Evolutionary conservation across 2,888 invertebrate genomes (phyloP).

Genomic region (Pollenia angustigena): DNA sequence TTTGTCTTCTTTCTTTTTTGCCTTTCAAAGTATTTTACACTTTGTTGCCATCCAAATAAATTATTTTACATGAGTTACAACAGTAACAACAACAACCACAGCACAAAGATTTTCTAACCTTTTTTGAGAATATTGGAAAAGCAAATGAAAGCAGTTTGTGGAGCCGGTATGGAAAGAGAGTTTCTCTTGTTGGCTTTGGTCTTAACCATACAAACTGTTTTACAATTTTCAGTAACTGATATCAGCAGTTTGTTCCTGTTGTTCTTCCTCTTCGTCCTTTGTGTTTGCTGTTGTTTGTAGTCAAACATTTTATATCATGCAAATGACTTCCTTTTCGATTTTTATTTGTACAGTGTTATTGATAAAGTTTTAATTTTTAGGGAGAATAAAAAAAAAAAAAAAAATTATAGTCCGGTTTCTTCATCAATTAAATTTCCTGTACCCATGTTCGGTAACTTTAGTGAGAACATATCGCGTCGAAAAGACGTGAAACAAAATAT

Average conservation of each 20-base stretch:
- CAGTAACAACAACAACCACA: background rate
- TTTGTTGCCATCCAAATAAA: slow-evolving; percentile 40
- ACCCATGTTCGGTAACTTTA: too few species aligned
- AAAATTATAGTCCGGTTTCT: too few species aligned
- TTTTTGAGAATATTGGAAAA: slow-evolving; percentile 1
- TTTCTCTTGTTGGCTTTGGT: slow-evolving; percentile 17
- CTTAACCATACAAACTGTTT: background rate
- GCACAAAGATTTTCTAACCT: background rate
- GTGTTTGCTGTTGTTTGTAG: slow-evolving; percentile 27
- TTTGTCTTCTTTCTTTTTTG: slow-evolving; percentile 1
- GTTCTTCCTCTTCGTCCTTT: background rate
- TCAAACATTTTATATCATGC: slow-evolving; percentile 48
- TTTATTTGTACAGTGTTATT: background rate
- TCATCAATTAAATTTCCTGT: too few species aligned
- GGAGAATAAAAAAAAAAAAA: too few species aligned
- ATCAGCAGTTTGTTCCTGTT: slow-evolving; percentile 16
- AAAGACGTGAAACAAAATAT: too few species aligned
- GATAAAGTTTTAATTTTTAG: background rate
- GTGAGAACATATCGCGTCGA: too few species aligned
- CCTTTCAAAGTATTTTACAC: slow-evolving; percentile 5
- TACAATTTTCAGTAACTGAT: slow-evolving; percentile 8
- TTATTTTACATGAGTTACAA: slow-evolving; percentile 44
- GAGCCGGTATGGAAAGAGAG: background rate
- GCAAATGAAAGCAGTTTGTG: background rate
- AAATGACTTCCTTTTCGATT: slow-evolving; percentile 46